Conservation (phyloP, 2,113 vertebrate species). For the Galemys pyrenaicus region DNA sequence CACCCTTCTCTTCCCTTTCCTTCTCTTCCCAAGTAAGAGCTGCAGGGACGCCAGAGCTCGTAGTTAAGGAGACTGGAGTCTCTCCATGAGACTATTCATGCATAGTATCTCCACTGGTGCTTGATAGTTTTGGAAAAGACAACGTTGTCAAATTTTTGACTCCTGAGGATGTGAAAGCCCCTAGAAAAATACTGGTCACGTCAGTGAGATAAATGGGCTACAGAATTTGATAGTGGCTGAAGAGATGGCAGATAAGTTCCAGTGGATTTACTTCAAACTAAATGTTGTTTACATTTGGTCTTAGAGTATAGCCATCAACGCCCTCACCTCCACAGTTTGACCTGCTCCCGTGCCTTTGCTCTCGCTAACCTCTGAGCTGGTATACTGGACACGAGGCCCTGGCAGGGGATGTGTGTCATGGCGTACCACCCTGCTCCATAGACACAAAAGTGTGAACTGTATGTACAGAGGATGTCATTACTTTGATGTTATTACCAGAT, state of each 20-base stretch:
- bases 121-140: not conserved
- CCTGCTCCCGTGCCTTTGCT: not conserved
- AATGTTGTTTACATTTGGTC: not conserved
- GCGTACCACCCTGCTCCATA: not conserved
- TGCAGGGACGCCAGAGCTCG: not conserved
- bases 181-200: not conserved
- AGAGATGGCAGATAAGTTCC: not conserved
- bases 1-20: accelerated
- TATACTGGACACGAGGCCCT: not conserved
- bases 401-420: not conserved
- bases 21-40: not conserved
- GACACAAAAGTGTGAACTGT: not conserved
- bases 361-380: not conserved
- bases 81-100: accelerated
- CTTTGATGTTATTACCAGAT: accelerated
- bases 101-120: not conserved
- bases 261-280: not conserved
- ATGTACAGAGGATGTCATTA: not conserved
- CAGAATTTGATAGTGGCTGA: not conserved
- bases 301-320: not conserved
- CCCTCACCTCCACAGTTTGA: accelerated
- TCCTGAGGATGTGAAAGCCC: not conserved
- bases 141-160: accelerated
- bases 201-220: not conserved
- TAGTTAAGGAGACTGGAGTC: not conserved